Conservation (phyloP, 2,888 invertebrate genomes). For the Choreutis nemorana region DNA sequence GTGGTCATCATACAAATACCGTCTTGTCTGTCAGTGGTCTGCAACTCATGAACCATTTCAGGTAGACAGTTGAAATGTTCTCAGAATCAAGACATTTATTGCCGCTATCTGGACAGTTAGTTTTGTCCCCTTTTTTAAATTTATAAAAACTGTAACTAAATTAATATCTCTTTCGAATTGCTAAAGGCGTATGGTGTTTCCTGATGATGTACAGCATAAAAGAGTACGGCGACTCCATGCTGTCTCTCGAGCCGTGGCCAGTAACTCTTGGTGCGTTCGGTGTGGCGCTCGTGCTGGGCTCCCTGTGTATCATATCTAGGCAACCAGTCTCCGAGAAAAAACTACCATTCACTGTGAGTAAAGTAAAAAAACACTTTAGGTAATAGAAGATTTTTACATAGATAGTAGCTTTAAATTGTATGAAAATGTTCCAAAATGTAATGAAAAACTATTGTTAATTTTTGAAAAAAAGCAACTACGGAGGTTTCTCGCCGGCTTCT, state of each 20-base stretch:
- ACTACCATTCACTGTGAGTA: slow-evolving; percentile 69
- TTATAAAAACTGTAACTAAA: not conserved
- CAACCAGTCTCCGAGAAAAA: slow-evolving; percentile 71
- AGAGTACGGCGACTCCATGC: slow-evolving; percentile 26
- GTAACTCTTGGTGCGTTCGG: slow-evolving; percentile 13
- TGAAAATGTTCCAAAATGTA: not conserved
- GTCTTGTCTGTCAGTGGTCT: no score
- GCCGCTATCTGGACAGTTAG: not conserved
- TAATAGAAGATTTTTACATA: not conserved
- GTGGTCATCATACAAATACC: no score
- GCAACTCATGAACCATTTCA: no score
- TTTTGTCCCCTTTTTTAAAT: no score
- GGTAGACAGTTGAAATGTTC: no score
- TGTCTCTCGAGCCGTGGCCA: slow-evolving; percentile 27
- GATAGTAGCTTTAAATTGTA: not conserved
- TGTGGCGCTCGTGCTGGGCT: slow-evolving; percentile 35
- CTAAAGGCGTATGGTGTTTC: slow-evolving; percentile 45
- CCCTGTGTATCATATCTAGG: slow-evolving; percentile 60
- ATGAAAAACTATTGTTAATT: not conserved
- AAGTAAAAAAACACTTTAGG: not conserved
- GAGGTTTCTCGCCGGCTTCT: no score
- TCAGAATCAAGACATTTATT: no score
- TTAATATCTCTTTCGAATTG: not conserved
- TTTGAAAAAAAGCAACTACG: no score
- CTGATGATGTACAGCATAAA: slow-evolving; percentile 37